Base-by-base conservation (phyloP, 2,888 invertebrate genomes). In the Campopleginae sp. region DNA sequence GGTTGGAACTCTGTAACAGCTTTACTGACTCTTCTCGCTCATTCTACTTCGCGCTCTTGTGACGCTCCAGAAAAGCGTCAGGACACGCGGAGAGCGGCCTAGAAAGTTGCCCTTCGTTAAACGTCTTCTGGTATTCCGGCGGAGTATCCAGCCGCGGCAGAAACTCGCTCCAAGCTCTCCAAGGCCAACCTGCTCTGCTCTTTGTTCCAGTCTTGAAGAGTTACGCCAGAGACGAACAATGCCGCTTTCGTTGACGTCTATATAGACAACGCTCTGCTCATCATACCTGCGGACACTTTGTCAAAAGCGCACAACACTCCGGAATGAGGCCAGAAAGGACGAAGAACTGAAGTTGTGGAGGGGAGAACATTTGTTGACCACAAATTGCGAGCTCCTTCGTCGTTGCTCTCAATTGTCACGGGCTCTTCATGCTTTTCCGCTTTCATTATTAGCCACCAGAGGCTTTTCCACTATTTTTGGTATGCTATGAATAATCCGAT, bases 381-480 rank as follows among this genome's bases (percentile, higher is more conserved):
- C 80, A 80, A 84, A 80, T 77, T 46, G 42, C 42, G 48, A 54
- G 48, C 14, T 80, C 54, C 71, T 79, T 77, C 74, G 68, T 77
- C 68, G 61, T 74, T 68, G 80, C 77, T 81, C 78, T 81, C 81
- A 81, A 81, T 78, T 81, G 81, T 66, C n/a, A n/a, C n/a, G 76
- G 75, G 51, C 83, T 51, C 51, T 2, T 51, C 19, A 19, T 19
- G 8, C 19, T 51, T 7, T 51, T 51, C 6, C 19, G 19, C 51
- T 19, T 51, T 51, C 51, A 19, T 19, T 19, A 51, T 51, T 14
- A 27, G 58, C 58, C 23, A 27, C 27, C 1, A 14, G 23, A 27
- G 14, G 8, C 10, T 54, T 27, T 58, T 23, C 14, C 1, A 14
- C 14, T 27, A 14, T 27, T 14, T 27, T 14, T 5, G 27, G 54